phyloP scores from a whole-genome alignment of 2,888 invertebrate genomes.

The Icerya purchasi region DNA sequence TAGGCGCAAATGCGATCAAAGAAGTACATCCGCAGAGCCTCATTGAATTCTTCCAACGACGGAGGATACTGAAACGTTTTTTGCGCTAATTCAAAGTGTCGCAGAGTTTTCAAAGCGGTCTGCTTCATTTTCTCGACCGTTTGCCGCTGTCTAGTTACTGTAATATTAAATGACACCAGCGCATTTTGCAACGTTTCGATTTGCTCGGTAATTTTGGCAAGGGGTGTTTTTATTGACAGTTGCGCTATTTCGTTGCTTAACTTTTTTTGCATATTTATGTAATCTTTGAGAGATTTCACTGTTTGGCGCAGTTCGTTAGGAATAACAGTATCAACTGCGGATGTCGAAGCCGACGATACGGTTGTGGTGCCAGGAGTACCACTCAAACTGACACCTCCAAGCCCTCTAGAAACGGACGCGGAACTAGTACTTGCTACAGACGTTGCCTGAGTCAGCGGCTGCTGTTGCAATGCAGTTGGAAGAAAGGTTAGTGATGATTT shows the following conservation, averaged over 20 bases:
- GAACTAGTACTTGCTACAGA: constrained; percentile 12
- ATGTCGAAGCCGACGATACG: constrained; percentile 11
- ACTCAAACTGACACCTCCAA: constrained; percentile 42
- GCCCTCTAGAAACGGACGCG: constrained; percentile 31
- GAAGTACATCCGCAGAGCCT: constrained; percentile 7
- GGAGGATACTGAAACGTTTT: constrained; percentile 53
- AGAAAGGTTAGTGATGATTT: too few relatives aligned
- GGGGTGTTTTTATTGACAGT: constrained; percentile 38
- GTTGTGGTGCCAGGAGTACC: constrained; percentile 21
- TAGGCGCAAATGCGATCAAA: constrained; percentile 8
- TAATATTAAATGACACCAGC: constrained; percentile 37
- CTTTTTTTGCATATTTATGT: constrained; percentile 66
- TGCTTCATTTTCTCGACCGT: constrained; percentile 9
- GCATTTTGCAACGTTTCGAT: constrained; percentile 36
- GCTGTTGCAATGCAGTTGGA: too few relatives aligned
- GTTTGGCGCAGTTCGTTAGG: constrained; percentile 29
- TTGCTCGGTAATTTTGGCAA: constrained; percentile 39
- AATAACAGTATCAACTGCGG: constrained; percentile 27
- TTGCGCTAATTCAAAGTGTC: constrained; percentile 55
- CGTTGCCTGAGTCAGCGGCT: too few relatives aligned
- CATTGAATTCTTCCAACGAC: constrained; percentile 21
- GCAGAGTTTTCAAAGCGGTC: constrained; percentile 28
- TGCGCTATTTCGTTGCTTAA: constrained; percentile 61
- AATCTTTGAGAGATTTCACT: constrained; percentile 56
- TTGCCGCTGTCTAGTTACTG: constrained; percentile 18